Base-by-base conservation (phyloP, 2,797 vertebrate genomes). In the Ciconia nigra region DNA sequence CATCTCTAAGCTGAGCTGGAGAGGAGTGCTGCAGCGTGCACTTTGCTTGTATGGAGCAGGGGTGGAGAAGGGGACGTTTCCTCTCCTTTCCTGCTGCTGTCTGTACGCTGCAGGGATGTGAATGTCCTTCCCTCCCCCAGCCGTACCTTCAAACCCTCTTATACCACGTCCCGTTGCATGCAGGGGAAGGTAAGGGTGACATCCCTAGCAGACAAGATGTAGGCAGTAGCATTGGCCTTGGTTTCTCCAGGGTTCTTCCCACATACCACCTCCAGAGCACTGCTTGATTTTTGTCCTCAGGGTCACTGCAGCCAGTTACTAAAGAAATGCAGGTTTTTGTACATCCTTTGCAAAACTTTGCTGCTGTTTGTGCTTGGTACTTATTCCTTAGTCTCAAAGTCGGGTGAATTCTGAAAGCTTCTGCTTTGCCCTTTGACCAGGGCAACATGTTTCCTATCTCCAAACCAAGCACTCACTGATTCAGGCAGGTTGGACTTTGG, bases 91-190 rank as follows among this genome's bases (percentile, higher is more conserved):
- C 21, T 79, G 37, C 37, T 33, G 31, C 58, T 47, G 13, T 35
- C 44, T 65, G 59, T 33, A 2, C 5, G 2, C 16, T 37, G 41
- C 44, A 41, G 61, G 52, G 76, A 13, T 4, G 7, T 35, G 44
- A n/a, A 52, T 7, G 3, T 17, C 78, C 57, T 72, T 78, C 51
- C n/a, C 24, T 25, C 21, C 31, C 26, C 11, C 17, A 25, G 20
- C 1, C 47, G 81, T 37, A 37, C 37, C 35, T 61, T 66, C 58
- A 49, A 13, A 65, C 33, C 13, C 15, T 57, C 25, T 20, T 24
- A 18, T 1, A 17, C 13, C 33, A 10, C 0, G 0, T 59, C 62
- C 42, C 1, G 0, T 3, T 11, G 29, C 1, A 1, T 0, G 1
- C 15, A 14, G 25, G 31, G 26, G 28, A 24, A 63, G 54, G 15